Evolutionary conservation across 2,113 vertebrate species (phyloP).

Genomic region (Australoheros scitulus): DNA sequence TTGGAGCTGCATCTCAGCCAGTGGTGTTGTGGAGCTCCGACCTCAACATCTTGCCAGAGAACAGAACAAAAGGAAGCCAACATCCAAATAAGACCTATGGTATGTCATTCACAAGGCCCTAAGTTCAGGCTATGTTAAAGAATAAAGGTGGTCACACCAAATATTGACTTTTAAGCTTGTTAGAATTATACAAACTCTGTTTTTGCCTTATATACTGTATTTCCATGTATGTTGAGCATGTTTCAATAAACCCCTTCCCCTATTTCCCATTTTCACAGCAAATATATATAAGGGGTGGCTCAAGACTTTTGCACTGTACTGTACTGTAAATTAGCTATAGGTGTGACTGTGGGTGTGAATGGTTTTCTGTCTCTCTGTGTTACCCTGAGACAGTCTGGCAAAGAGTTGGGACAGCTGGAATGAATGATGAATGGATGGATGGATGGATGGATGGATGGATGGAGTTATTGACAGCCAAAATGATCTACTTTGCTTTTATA

Average conservation of each 20-base stretch:
- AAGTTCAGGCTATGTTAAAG: not conserved
- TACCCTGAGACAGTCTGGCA: too few relatives aligned
- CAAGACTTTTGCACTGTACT: too few relatives aligned
- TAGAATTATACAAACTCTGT: not conserved
- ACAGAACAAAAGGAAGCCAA: not conserved
- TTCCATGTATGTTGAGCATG: too few relatives aligned
- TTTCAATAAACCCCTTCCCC: too few relatives aligned
- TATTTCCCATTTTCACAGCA: too few relatives aligned
- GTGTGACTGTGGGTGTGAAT: too few relatives aligned
- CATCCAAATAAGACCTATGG: not conserved
- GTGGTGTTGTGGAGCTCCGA: not conserved
- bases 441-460: too few relatives aligned
- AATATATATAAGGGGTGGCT: too few relatives aligned
- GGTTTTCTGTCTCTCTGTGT: too few relatives aligned
- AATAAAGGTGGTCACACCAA: not conserved
- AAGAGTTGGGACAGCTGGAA: too few relatives aligned
- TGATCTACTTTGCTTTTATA: not conserved
- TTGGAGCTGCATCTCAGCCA: not conserved
- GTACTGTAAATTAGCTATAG: too few relatives aligned
- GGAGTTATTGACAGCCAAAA: rapidly evolving
- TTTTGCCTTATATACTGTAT: not conserved
- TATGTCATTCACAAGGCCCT: not conserved
- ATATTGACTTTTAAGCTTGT: not conserved
- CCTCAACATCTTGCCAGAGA: not conserved
- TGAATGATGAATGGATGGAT: too few relatives aligned